phyloP scores from a whole-genome alignment of 2,797 vertebrate genomes.

The Rhabdomys pumilio region DNA sequence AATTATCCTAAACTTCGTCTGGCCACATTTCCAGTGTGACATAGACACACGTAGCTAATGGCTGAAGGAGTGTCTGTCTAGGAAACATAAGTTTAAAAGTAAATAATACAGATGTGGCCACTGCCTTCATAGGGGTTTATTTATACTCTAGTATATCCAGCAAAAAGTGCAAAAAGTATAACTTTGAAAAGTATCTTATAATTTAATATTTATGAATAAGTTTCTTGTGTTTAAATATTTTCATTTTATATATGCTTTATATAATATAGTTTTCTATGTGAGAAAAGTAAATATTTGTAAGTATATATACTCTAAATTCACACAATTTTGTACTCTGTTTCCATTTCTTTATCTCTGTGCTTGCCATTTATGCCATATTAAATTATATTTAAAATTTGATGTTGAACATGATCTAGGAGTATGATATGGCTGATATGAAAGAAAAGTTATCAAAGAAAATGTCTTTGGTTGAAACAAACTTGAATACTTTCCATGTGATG shows the following conservation, averaged over 20 bases:
- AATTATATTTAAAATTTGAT: constrained; percentile 35
- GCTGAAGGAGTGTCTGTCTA: neutral
- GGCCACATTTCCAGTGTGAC: neutral
- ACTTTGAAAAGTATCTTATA: neutral
- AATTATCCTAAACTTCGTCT: neutral
- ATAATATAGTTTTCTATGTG: neutral
- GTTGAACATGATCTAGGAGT: neutral
- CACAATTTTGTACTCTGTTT: neutral
- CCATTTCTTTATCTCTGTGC: neutral
- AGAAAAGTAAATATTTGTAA: neutral
- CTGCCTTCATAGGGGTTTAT: neutral
- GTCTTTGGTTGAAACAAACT: neutral
- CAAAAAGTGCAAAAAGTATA: neutral
- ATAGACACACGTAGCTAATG: neutral
- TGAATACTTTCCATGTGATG: neutral
- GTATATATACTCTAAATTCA: constrained; percentile 49
- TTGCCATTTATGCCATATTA: neutral
- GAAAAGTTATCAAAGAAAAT: constrained; percentile 6
- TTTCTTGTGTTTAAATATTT: neutral
- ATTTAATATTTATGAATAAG: neutral
- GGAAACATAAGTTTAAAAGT: neutral
- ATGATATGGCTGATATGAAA: neutral
- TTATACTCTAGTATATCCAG: neutral
- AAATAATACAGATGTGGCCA: neutral
- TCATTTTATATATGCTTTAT: neutral